phyloP scores from a whole-genome alignment of 2,797 vertebrate species.

The Pyrocephalus nanus region DNA sequence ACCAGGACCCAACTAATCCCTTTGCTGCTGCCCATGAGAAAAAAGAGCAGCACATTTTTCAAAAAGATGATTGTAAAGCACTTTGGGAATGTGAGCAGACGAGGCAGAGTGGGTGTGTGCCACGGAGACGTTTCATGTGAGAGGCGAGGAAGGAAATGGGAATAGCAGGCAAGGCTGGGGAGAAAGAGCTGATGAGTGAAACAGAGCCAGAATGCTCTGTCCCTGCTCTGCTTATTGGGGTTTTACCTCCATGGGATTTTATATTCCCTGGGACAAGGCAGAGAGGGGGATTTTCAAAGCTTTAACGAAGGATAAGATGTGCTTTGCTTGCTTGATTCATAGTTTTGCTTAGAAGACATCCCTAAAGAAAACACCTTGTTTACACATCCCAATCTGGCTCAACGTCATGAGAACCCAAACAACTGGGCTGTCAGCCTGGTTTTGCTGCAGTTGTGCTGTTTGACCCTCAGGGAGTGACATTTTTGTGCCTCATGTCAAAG shows the following conservation, averaged over 20 bases:
- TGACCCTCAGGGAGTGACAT: background rate
- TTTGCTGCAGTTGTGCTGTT: background rate
- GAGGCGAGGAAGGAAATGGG: conserved; percentile 36
- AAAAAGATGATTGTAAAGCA: background rate
- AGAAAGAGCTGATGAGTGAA: background rate
- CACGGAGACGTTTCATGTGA: background rate
- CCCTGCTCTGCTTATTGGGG: background rate
- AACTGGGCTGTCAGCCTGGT: background rate
- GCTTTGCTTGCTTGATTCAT: background rate
- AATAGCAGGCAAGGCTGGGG: conserved; percentile 24
- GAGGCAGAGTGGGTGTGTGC: background rate
- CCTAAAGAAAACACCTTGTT: background rate
- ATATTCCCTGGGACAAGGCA: background rate
- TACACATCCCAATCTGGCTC: background rate
- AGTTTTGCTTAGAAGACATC: background rate
- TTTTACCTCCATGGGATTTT: background rate
- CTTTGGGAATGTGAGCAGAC: background rate
- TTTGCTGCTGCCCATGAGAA: background rate
- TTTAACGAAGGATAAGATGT: background rate
- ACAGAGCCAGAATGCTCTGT: background rate
- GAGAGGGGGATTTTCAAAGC: background rate
- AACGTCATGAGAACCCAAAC: background rate
- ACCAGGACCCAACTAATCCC: background rate
- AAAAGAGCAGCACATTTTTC: background rate
- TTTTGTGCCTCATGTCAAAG: background rate